Percentiles rank a stretch among this genome's conserved stretches.
Evolutionary conservation across 2,797 vertebrate genomes (phyloP).

Genomic region (Cynopterus sphinx): DNA sequence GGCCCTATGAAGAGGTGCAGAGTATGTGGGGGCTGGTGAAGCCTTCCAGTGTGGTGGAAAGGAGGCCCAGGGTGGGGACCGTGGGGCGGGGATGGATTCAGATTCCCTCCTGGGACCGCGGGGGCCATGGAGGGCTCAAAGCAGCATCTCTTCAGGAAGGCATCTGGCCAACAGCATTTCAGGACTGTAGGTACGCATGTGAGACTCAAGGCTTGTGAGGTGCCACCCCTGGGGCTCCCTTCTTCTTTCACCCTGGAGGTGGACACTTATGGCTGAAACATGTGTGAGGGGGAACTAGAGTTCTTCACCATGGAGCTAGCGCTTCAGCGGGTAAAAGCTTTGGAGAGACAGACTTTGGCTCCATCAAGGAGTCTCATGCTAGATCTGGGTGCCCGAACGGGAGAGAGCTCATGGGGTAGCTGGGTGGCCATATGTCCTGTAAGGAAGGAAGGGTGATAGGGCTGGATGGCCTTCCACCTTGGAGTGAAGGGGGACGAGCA

Average conservation of each 20-base stretch:
- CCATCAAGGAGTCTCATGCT: not conserved
- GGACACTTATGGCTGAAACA: not conserved
- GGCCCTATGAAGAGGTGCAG: not conserved
- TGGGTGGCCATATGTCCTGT: not conserved
- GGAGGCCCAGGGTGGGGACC: not conserved
- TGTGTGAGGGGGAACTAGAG: not conserved
- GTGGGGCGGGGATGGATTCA: not conserved
- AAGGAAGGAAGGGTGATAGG: not conserved
- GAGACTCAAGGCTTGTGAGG: not conserved
- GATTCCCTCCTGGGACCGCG: not conserved
- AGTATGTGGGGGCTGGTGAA: too few relatives aligned
- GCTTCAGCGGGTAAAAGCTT: not conserved
- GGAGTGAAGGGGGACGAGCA: not conserved
- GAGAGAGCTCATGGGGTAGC: not conserved
- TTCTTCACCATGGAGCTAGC: not conserved
- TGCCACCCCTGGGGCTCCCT: not conserved
- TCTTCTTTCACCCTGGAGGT: not conserved
- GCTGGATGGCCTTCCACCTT: not conserved
- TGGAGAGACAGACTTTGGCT: not conserved
- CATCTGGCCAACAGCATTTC: not conserved
- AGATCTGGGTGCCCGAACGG: not conserved
- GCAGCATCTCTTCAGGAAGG: not conserved
- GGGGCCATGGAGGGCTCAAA: not conserved
- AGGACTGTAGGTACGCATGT: not conserved
- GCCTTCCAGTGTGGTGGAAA: not conserved